Evolutionary conservation across 2,888 invertebrate species (phyloP), one percentile per base, ranked within the genome.

Genomic region (Zhuqinia jingwanae): DNA sequence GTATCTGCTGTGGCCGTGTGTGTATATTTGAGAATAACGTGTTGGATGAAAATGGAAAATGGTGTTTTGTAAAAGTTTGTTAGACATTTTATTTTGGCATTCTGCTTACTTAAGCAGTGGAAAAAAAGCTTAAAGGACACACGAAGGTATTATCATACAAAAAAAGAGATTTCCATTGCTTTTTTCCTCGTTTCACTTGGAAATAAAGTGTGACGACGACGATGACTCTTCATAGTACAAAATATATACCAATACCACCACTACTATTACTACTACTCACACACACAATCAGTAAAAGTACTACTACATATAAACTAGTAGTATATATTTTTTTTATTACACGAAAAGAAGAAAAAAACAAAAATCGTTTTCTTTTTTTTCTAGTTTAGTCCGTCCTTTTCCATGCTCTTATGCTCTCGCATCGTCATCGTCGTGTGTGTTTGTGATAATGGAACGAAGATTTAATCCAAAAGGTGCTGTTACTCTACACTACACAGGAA

Each of bases 391-490:
- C 50, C 84, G 63, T 84, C 84, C 84, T 63, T 84, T 84, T 84
- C 77, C 84, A 76, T 83, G 83, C 82, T 81, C 68, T n/a, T n/a
- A 6, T 27, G 50, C 20, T 75, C 75, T n/a, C n/a, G n/a, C n/a
- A n/a, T n/a, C n/a, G n/a, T n/a, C n/a, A n/a, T n/a, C n/a, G n/a
- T n/a, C n/a, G n/a, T n/a, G n/a, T n/a, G 75, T 53, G 75, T 77
- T 58, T 56, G 83, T 36, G 75, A 83, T 83, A 83, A 83, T 83
- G 63, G 80, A 47, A 77, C 65, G 30, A 53, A 84, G 78, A 78
- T 84, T 84, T 84, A 84, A 84, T 84, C 84, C 84, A 78, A 68
- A 68, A 78, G 84, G 78, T 78, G 78, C 78, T 70, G 68, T 84
- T 82, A 73, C n/a, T n/a, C n/a, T n/a, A n/a, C n/a, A n/a, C n/a